Evolutionary conservation across 2,113 vertebrate genomes (phyloP).

Genomic region (Bucco capensis): DNA sequence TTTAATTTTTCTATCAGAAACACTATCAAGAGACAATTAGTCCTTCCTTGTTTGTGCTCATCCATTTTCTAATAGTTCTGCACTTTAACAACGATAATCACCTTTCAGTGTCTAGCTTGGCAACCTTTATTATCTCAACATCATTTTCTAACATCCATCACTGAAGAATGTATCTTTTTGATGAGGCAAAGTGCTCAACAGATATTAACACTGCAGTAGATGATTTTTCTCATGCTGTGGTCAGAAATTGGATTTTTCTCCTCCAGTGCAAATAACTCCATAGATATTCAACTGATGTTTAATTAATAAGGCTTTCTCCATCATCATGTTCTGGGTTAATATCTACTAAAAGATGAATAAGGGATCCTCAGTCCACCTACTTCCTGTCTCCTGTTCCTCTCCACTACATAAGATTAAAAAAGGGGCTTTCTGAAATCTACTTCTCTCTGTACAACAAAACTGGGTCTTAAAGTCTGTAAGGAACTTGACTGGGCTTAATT

Average conservation of each 20-base stretch:
- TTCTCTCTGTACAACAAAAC: background rate
- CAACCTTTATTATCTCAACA: background rate
- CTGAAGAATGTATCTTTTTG: background rate
- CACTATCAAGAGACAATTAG: background rate
- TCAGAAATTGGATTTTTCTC: background rate
- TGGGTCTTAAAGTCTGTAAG: background rate
- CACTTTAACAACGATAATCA: background rate
- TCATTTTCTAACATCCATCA: background rate
- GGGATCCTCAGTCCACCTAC: background rate
- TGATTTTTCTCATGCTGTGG: background rate
- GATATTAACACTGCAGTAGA: background rate
- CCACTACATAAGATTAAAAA: background rate
- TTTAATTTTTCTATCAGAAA: background rate
- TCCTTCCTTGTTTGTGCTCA: background rate
- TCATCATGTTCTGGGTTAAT: background rate
- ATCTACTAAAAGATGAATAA: background rate
- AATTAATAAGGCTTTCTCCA: background rate
- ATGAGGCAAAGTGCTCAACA: background rate
- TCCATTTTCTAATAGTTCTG: background rate
- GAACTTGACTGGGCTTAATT: background rate
- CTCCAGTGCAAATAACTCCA: background rate
- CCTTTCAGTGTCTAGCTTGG: background rate
- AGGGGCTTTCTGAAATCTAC: background rate
- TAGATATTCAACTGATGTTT: background rate
- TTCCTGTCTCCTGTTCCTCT: background rate